Percentiles rank a stretch among this genome's conserved stretches.
Conservation (phyloP, 92 coral and sea anemone genomes). For the Phymanthus crucifer region DNA sequence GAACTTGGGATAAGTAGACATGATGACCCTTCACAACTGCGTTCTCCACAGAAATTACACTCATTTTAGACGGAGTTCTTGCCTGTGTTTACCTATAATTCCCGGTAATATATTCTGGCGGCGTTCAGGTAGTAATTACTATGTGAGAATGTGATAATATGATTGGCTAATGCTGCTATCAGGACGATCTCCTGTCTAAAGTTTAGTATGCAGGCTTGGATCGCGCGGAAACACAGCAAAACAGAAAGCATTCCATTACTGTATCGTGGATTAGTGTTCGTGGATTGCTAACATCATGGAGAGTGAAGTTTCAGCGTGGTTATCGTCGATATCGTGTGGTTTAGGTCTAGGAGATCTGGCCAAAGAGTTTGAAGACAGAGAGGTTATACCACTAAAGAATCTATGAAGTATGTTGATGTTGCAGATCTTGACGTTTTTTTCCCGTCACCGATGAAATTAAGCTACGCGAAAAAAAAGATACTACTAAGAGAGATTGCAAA, state of each 20-base stretch:
- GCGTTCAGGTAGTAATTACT: background rate
- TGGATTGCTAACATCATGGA: background rate
- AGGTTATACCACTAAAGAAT: conserved; percentile 2
- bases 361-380: conserved; percentile 7
- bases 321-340: conserved; percentile 29
- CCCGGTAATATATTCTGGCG: too few relatives aligned
- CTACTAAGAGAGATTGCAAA: conserved; percentile 1
- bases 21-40: conserved; percentile 31
- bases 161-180: background rate
- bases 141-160: background rate
- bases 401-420: conserved; percentile 5
- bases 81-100: background rate
- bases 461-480: background rate
- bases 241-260: too few relatives aligned
- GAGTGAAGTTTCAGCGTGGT: conserved; percentile 26
- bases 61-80: conserved; percentile 11
- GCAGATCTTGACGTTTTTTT: conserved; percentile 9
- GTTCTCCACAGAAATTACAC: conserved; percentile 12
- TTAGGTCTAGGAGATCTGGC: background rate
- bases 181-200: background rate
- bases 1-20: conserved; percentile 10
- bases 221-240: background rate
- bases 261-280: too few relatives aligned
- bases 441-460: background rate
- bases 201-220: background rate